These are phyloP conservation scores for Turdus rufiventris DNA, from an alignment of 2,113 vertebrate genomes.

Conservation along the genomic window DNA sequence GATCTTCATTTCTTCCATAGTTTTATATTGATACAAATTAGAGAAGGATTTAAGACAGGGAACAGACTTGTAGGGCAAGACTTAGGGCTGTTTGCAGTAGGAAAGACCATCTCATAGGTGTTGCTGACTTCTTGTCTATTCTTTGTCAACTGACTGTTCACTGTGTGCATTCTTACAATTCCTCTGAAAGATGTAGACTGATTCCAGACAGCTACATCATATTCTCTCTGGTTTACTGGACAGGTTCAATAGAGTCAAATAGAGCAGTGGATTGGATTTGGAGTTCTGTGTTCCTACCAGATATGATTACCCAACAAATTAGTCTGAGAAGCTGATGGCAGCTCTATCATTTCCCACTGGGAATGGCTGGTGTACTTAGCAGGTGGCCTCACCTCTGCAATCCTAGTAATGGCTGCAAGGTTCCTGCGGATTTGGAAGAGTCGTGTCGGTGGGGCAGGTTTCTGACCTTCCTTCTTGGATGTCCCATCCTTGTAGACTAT, in stretches of 20 bases:
- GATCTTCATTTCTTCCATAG: not conserved
- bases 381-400: slow-evolving; percentile 79
- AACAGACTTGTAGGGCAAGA: not conserved
- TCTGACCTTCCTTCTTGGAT: slow-evolving; percentile 76
- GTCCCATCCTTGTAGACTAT: slow-evolving; percentile 88
- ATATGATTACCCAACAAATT: not conserved
- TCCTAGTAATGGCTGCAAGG: slow-evolving; percentile 82
- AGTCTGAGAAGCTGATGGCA: not conserved
- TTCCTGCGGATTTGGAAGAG: slow-evolving; percentile 90
- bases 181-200: not conserved
- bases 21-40: not conserved
- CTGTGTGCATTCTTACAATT: not conserved
- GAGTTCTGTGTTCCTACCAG: not conserved
- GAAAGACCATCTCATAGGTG: not conserved
- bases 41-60: not conserved
- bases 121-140: not conserved
- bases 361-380: not conserved
- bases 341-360: not conserved
- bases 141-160: not conserved
- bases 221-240: not conserved
- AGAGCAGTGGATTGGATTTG: not conserved
- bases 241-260: not conserved
- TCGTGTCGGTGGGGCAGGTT: slow-evolving; percentile 58
- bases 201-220: not conserved
- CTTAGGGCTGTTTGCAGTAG: not conserved